phyloP scores from a whole-genome alignment of 2,797 vertebrate species.

The Otolemur crassicaudatus region DNA sequence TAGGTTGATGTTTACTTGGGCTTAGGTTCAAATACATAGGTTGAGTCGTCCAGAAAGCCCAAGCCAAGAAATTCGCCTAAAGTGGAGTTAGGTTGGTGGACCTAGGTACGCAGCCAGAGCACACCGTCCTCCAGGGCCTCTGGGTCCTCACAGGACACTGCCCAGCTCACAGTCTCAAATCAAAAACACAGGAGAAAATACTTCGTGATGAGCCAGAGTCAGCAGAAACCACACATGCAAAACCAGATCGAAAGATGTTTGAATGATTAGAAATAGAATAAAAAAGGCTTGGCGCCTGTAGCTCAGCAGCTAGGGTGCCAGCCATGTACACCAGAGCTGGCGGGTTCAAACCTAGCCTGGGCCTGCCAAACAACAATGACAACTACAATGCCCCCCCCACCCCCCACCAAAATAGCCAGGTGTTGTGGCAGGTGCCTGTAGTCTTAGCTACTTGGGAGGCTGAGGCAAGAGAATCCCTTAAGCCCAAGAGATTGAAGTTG shows the following conservation, averaged over 20 bases:
- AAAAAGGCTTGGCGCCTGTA: too few species aligned
- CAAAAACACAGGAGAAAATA: background rate
- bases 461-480: too few species aligned
- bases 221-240: background rate
- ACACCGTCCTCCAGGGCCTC: background rate
- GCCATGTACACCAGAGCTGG: too few species aligned
- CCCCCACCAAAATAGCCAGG: too few species aligned
- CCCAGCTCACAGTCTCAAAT: background rate
- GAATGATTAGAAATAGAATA: background rate
- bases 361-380: too few species aligned
- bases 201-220: background rate
- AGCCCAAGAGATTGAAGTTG: too few species aligned
- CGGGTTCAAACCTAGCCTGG: too few species aligned
- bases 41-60: background rate
- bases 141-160: accelerated
- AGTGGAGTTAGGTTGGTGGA: background rate
- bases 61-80: background rate
- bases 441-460: too few species aligned
- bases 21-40: background rate
- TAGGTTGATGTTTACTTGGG: background rate
- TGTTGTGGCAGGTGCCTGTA: too few species aligned
- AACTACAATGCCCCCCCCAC: too few species aligned
- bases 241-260: background rate
- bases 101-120: accelerated
- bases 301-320: too few species aligned